phyloP scores from a whole-genome alignment of 37 sponge, comb jelly and placozoan genomes.

The Halichondria panicea region DNA sequence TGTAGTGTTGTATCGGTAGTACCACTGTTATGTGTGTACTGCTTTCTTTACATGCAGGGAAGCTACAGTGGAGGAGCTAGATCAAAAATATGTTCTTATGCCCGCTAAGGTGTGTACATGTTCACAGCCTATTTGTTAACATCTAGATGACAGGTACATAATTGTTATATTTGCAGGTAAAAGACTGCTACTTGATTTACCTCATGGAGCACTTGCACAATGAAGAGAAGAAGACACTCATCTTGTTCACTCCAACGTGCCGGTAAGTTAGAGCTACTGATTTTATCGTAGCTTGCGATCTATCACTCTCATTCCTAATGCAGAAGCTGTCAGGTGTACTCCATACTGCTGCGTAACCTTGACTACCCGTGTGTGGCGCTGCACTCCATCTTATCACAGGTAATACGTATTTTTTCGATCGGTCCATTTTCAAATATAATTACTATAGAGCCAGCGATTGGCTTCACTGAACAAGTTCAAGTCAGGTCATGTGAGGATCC shows the following conservation, averaged over 20 bases:
- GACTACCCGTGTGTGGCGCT: conserved; percentile 86
- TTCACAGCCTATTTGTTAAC: neutral
- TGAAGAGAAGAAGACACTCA: conserved; percentile 57
- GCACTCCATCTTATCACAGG: conserved; percentile 90
- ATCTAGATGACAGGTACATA: neutral
- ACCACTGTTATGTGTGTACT: no score
- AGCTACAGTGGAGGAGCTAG: conserved; percentile 81
- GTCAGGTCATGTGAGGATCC: conserved; percentile 73
- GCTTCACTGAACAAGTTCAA: conserved; percentile 91
- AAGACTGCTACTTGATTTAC: conserved; percentile 82
- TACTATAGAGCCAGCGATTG: conserved; percentile 63
- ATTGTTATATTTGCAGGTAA: conserved; percentile 45
- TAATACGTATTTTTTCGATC: no score
- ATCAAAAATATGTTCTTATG: conserved; percentile 83
- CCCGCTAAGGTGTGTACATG: conserved; percentile 70
- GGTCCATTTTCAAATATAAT: no score
- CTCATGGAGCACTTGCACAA: conserved; percentile 59
- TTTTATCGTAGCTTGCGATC: neutral
- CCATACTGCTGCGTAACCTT: conserved; percentile 58
- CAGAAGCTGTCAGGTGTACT: conserved; percentile 86
- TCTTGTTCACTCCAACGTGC: conserved; percentile 90
- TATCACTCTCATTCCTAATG: neutral
- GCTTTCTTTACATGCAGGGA: conserved; percentile 25
- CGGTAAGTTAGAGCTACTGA: conserved; percentile 34
- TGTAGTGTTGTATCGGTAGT: no score